Evolutionary conservation across 2,797 vertebrate genomes (phyloP).

Genomic region (Selene dorsalis): DNA sequence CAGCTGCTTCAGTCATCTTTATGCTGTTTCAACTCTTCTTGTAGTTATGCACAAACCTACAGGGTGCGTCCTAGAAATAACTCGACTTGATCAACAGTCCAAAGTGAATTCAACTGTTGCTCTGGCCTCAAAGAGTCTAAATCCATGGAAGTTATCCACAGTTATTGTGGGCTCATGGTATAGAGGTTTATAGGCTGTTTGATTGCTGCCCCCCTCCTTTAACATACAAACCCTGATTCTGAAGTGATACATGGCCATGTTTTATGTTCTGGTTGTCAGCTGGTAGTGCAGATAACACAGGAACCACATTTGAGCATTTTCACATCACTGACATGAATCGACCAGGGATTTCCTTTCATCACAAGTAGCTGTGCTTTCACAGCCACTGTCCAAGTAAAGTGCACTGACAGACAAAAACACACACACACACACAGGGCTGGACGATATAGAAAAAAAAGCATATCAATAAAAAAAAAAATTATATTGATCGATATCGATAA

Average conservation of each 20-base stretch:
- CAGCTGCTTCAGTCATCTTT: constrained; percentile 4
- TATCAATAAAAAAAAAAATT: neutral
- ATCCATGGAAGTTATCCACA: constrained; percentile 6
- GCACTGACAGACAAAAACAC: constrained; percentile 29
- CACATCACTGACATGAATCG: constrained; percentile 60
- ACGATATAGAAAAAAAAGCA: too few relatives aligned
- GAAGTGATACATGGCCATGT: constrained; percentile 37
- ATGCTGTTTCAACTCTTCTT: constrained; percentile 4
- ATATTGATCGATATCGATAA: too few relatives aligned
- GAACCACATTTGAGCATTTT: constrained; percentile 55
- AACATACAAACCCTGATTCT: constrained; percentile 30
- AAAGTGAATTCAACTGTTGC: constrained; percentile 32
- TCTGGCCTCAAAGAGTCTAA: constrained; percentile 3
- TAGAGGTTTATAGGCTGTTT: neutral
- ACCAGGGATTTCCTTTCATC: constrained; percentile 60
- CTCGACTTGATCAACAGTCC: constrained; percentile 4
- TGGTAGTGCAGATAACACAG: constrained; percentile 61
- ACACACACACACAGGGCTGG: too few relatives aligned
- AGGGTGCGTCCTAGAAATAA: constrained; percentile 18
- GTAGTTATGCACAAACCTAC: constrained; percentile 15
- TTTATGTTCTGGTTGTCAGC: constrained; percentile 57
- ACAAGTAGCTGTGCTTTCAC: constrained; percentile 32
- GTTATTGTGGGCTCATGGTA: neutral
- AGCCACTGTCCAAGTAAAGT: constrained; percentile 41
- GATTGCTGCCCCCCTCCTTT: constrained; percentile 11